These are phyloP conservation scores for Monopterus albus DNA, from an alignment of 2,113 vertebrate species.

Conservation along the genomic window DNA sequence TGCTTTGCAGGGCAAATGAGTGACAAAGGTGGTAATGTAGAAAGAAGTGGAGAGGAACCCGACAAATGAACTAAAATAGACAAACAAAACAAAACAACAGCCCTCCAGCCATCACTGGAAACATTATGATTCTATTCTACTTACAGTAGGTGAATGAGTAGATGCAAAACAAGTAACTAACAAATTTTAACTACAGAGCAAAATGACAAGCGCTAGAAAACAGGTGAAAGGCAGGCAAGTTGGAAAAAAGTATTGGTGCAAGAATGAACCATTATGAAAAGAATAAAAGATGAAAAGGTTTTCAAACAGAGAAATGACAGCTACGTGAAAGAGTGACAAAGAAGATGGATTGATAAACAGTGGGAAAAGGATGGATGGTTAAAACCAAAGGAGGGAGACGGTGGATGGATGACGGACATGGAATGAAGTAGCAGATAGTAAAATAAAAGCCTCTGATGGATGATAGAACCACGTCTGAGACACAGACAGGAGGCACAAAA, in stretches of 20 bases:
- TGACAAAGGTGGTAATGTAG: too few species aligned
- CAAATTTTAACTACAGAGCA: not conserved
- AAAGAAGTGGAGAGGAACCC: too few species aligned
- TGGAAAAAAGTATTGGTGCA: not conserved
- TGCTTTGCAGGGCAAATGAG: too few species aligned
- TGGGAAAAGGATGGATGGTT: constrained; percentile 14
- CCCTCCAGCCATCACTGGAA: too few species aligned
- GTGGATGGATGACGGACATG: constrained; percentile 25
- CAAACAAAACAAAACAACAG: too few species aligned
- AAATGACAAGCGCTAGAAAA: not conserved
- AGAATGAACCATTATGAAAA: not conserved
- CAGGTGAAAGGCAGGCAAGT: not conserved
- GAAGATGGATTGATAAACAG: constrained; percentile 27
- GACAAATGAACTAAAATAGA: too few species aligned
- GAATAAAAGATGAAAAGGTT: too few species aligned
- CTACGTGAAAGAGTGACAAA: not conserved
- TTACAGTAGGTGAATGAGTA: too few species aligned
- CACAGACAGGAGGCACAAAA: constrained; percentile 23
- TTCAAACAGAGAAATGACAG: constrained; percentile 5
- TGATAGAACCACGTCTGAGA: not conserved
- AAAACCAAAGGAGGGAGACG: not conserved
- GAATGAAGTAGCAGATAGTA: constrained; percentile 15
- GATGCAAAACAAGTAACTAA: too few species aligned
- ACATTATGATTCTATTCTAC: too few species aligned
- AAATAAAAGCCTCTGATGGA: constrained; percentile 24